These are phyloP conservation scores for Perdita meconis DNA, from an alignment of 2,888 invertebrate genomes.

Conservation along the genomic window DNA sequence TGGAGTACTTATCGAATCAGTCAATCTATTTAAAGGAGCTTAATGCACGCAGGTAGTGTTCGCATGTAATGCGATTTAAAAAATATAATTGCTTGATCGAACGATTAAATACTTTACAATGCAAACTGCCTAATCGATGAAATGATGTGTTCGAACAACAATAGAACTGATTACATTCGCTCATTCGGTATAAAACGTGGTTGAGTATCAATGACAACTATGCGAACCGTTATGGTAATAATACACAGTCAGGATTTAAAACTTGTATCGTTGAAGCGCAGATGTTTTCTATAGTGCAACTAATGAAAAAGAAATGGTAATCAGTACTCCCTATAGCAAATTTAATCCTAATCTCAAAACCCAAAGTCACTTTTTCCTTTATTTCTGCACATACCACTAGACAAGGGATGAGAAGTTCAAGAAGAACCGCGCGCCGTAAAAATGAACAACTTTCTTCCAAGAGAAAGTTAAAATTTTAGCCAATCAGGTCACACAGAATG, in stretches of 20 bases:
- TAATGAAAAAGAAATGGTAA: neutral
- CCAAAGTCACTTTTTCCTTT: neutral
- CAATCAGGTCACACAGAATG: too few relatives aligned
- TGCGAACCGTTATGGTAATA: slow-evolving; percentile 3
- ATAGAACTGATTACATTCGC: slow-evolving; percentile 19
- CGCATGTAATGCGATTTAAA: slow-evolving; percentile 2
- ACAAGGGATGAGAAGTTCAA: too few relatives aligned
- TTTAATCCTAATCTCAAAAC: too few relatives aligned
- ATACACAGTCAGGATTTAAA: slow-evolving; percentile 27
- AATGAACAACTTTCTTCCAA: too few relatives aligned
- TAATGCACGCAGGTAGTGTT: neutral
- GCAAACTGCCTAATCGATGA: slow-evolving; percentile 6
- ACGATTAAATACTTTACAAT: slow-evolving; percentile 19
- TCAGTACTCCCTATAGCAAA: neutral
- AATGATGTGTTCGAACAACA: neutral
- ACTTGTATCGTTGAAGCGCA: slow-evolving; percentile 2
- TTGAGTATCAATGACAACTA: slow-evolving; percentile 19
- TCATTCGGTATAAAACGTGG: slow-evolving; percentile 38
- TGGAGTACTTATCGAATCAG: slow-evolving; percentile 2
- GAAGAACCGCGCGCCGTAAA: too few relatives aligned
- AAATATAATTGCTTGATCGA: slow-evolving; percentile 23
- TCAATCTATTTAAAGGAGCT: neutral
- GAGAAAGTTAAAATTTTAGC: too few relatives aligned
- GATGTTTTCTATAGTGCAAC: neutral
- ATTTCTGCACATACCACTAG: too few relatives aligned